A percentile compares a stretch with the other conserved stretches of the same genome.
These are phyloP conservation scores for Epizoanthus scotinus DNA, from an alignment of 92 coral and sea anemone species.

Conservation along the genomic window DNA sequence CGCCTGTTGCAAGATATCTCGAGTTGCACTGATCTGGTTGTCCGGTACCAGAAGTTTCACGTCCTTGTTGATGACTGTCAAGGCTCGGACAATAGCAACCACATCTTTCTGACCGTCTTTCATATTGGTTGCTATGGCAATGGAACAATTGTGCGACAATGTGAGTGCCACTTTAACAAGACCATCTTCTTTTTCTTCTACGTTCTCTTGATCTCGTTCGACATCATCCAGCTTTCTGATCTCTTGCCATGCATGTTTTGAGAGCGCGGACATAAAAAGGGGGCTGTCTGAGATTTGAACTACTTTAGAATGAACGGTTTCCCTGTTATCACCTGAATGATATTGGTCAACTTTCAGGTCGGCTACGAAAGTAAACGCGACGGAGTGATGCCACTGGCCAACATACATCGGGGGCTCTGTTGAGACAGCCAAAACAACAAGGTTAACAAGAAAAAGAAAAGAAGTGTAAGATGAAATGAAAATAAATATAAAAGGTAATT, in stretches of 20 bases:
- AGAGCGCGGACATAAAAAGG: constrained; percentile 35
- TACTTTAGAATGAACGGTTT: background rate
- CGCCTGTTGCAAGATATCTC: background rate
- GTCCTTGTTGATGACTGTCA: background rate
- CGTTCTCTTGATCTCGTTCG: background rate
- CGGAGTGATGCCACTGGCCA: constrained; percentile 31
- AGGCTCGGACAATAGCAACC: constrained; percentile 16
- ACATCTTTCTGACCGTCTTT: background rate
- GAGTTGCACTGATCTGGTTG: background rate
- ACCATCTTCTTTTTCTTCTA: constrained; percentile 8
- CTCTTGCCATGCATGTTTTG: constrained; percentile 12
- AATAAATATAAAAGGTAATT: too few species aligned
- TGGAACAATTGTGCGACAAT: constrained; percentile 27
- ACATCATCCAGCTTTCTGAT: constrained; percentile 7
- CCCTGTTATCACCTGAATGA: background rate
- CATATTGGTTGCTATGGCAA: constrained; percentile 22
- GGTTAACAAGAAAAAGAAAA: too few species aligned
- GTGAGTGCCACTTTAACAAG: constrained; percentile 32
- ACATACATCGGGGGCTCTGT: constrained; percentile 25
- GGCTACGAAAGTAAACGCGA: background rate
- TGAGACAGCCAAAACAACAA: too few species aligned
- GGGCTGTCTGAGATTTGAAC: constrained; percentile 19
- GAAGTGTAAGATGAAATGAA: too few species aligned
- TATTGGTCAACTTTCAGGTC: constrained; percentile 14
- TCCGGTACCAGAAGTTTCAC: constrained; percentile 19